Evolutionary conservation across 2,113 vertebrate genomes (phyloP).

Genomic region (Ahaetulla prasina): DNA sequence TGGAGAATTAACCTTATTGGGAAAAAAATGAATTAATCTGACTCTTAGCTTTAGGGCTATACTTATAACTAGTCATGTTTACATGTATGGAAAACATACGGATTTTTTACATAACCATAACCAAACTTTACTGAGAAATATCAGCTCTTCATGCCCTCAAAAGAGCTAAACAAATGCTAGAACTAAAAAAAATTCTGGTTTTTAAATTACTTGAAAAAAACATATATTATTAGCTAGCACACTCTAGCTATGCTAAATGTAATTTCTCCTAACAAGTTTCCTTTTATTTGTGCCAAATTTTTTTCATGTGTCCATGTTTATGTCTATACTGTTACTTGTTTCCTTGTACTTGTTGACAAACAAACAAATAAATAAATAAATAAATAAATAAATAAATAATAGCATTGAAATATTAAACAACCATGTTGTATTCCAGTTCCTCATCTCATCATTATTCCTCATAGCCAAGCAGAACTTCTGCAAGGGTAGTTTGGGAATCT

Average conservation of each 20-base stretch:
- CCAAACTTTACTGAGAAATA: background rate
- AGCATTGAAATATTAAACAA: background rate
- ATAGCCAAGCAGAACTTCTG: background rate
- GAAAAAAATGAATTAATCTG: background rate
- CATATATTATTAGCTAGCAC: background rate
- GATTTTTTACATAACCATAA: background rate
- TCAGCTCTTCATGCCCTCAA: background rate
- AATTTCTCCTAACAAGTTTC: background rate
- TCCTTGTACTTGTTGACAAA: too few relatives aligned
- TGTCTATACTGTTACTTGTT: too few relatives aligned
- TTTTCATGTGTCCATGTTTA: too few relatives aligned
- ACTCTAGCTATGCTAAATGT: background rate
- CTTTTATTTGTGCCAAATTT: too few relatives aligned
- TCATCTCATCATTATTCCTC: background rate
- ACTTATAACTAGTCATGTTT: background rate
- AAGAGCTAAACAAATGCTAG: background rate
- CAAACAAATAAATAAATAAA: too few relatives aligned
- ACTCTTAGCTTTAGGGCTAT: background rate
- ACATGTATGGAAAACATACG: background rate
- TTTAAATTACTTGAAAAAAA: background rate
- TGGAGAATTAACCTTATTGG: background rate
- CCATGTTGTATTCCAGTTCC: background rate
- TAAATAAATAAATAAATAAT: too few relatives aligned
- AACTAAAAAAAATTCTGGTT: background rate
- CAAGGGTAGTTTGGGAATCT: background rate